A percentile compares a stretch with the other conserved stretches of the same genome.
Conservation (phyloP, 2,888 invertebrate species). For the Drosophila suboccidentalis region DNA sequence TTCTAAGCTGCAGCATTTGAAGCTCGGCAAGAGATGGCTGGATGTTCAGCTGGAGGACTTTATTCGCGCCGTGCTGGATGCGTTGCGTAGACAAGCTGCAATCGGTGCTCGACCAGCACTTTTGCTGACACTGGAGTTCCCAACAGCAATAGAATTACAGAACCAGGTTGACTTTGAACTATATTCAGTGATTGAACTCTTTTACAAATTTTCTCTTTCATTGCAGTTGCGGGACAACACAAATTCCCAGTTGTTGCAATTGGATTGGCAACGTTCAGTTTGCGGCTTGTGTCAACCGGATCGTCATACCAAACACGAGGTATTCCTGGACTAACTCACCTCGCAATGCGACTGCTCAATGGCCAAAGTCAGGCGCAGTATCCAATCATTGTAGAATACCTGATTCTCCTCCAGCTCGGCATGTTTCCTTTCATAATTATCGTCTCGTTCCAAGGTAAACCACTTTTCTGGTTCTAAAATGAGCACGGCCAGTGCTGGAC, state of each 20-base stretch:
- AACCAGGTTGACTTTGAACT: constrained; percentile 35
- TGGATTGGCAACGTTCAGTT: constrained; percentile 23
- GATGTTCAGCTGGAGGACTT: constrained; percentile 32
- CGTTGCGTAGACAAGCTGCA: constrained; percentile 6
- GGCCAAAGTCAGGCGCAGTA: constrained; percentile 52
- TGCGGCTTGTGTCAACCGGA: constrained; percentile 56
- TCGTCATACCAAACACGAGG: constrained; percentile 38
- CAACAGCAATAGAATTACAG: constrained; percentile 16
- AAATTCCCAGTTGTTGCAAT: constrained; percentile 6
- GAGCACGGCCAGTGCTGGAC: constrained; percentile 33
- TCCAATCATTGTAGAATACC: constrained; percentile 54
- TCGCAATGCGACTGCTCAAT: constrained; percentile 72
- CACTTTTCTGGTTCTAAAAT: constrained; percentile 48
- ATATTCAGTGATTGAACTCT: neutral
- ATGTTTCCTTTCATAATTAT: constrained; percentile 45
- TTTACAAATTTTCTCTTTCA: neutral
- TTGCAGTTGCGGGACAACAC: constrained; percentile 26
- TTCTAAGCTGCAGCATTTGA: constrained; percentile 46
- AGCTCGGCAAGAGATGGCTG: constrained; percentile 48
- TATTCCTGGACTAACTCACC: constrained; percentile 52
- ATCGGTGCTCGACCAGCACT: constrained; percentile 21
- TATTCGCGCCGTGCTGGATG: constrained; percentile 9
- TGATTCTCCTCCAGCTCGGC: constrained; percentile 27
- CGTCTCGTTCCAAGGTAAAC: constrained; percentile 16
- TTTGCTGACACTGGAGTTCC: constrained; percentile 33